Base-by-base conservation (phyloP, 2,888 invertebrate genomes). In the Formica aserva region DNA sequence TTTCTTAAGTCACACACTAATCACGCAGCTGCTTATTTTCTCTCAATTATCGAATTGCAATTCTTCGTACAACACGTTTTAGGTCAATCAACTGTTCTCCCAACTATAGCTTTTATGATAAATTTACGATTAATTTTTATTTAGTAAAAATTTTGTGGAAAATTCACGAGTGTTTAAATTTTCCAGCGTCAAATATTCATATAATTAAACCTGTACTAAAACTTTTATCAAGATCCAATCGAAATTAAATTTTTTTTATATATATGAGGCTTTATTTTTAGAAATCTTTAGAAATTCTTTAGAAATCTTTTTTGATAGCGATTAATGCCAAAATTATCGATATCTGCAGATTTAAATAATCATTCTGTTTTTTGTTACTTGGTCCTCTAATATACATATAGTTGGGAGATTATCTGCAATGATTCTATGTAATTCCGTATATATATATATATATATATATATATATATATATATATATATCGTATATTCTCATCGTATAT, bases 71-170 rank as follows among this genome's bases (percentile, higher is more conserved):
- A 63, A 9, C 22, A 18, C 29, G 38, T 57, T 55, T 26, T 55
- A 67, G 13, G 22, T 65, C 35, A 35, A 66, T 35, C 76, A 48
- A 76, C 38, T 52, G 38, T 66, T 5, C 26, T 77, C 35, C 26
- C 66, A 76, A 18, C 48, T 66, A 26, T 11, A 63, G 1, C 15
- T 63, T 8, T 52, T 22, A 13, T 48, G 48, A 35, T 65, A 26
- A 65, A 65, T 76, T 65, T 65, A 11, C 11, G 6, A 48, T 22
- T 9, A 15, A 32, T 15, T 45, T 2, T 0, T 3, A 38, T 62
- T 63, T 63, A 52, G 1, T 8, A 55, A 67, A 1, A 26, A 5
- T 35, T 52, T 8, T 38, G 18, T 6, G 22, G 13, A 45, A 29
- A 29, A 67, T 26, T n/a, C 1, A 0, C 18, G 13, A 8, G 11